Base-by-base conservation (phyloP, 2,113 vertebrate genomes). In the Prunella fulvescens region DNA sequence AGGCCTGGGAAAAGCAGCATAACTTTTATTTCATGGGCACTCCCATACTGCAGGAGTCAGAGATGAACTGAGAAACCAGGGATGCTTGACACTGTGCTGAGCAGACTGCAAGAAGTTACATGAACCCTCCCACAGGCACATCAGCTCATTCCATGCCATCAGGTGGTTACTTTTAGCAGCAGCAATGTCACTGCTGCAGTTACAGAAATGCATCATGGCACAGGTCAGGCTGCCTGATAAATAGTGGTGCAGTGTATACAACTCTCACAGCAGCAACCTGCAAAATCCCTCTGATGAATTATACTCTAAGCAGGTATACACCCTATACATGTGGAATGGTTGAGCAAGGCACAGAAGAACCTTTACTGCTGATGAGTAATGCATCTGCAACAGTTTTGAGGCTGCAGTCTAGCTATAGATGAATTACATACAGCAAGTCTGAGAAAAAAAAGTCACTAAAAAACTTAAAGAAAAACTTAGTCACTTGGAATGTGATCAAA, bases 151-250 rank as follows among this genome's bases (percentile, higher is more conserved):
- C 19, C 9, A 3, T 15, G 8, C 12, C 18, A 24, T 19, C 19
- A 58, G 12, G 4, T 23, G 11, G 3, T 48, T 70, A 61, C 5
- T 2, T 23, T 56, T 29, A 58, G 19, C 0, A 5, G n/a, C 12
- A 71, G 11, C 18, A 64, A 28, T 10, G 18, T 14, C 40, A 60
- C 3, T 12, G 17, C n/a, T 51, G 33, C 13, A 73, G 37, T 23
- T 82, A 29, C 19, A 61, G 70, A 65, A 54, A 45, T 39, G 23
- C 22, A 48, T 48, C 14, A 15, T 53, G 8, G 5, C 20, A 19
- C 17, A n/a, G 24, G 9, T 31, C 47, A 72, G 57, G 9, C 15
- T 70, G 26, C 39, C 35, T 58, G 51, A 35, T 8, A n/a, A 26
- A 39, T 2, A 28, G 14, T 20, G 12, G 16, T 9, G 14, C 2